Evolutionary conservation across 1,140 invertebrate species (phyloP), one percentile per base, ranked within the genome.

Genomic region (Riptortus pedestris): DNA sequence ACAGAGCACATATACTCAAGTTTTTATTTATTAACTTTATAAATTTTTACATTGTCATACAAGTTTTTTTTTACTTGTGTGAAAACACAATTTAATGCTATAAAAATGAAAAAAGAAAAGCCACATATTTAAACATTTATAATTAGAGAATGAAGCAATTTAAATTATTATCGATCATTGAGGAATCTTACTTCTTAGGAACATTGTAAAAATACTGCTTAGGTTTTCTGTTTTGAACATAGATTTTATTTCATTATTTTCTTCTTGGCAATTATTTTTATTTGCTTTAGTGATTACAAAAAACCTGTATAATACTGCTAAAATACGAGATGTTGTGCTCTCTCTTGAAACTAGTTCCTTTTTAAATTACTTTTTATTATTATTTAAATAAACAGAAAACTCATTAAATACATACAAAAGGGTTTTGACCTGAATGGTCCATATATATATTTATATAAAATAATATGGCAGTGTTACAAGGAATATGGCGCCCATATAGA

Each of bases 391-490:
- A n/a, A 55, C 51, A 55, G 51, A 55, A 55, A 55, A 27, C 24
- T 18, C 20, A 20, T 7, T 55, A 55, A 55, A 55, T 55, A 55
- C 51, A 55, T 24, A 55, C 22, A 55, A 55, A 24, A 24, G n/a
- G n/a, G n/a, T n/a, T 55, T 55, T 7, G 24, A 55, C 51, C 51
- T 24, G 14, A 24, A 14, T 24, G 24, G 51, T 55, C 51, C 20
- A 55, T 55, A 24, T 55, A 55, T 27, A 55, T 55, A 24, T 55
- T 24, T 55, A 55, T 55, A 55, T 55, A 55, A 55, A 55, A 55
- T 55, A 55, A 55, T 24, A 55, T 55, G 51, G 51, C 51, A 55
- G 51, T 55, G 51, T 55, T 55, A 55, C 51, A 55, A 55, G 51
- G 51, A 55, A 55, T 55, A 55, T 55, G 18, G 24, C 51, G 51